Base-by-base conservation (phyloP, 1,140 invertebrate genomes). In the Sesamia nonagrioides region DNA sequence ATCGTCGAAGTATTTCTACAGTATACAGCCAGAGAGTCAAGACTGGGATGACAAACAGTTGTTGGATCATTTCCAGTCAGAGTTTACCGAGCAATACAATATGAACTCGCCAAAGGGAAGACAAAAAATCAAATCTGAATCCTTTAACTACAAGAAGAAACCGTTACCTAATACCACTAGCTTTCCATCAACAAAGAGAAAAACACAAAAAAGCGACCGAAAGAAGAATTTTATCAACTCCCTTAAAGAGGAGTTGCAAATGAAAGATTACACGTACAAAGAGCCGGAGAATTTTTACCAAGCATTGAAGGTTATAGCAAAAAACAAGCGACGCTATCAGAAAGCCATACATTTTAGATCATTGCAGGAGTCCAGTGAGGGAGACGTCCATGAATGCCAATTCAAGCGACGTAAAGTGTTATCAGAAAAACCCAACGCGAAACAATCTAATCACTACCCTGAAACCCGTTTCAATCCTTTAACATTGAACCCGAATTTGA, bases 231-330 rank as follows among this genome's bases (percentile, higher is more conserved):
- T 91, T 13, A 21, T 91, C 1, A 86, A 86, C 33, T 27, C 84
- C 21, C 82, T 92, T 11, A 92, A 90, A 77, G 76, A 88, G 17
- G 73, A 92, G 52, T 37, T 91, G 40, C 63, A 79, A 78, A 76
- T 84, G 6, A 78, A 86, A 6, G 61, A 76, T 2, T 15, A 54
- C 5, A 58, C 17, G 0, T 85, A 79, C 42, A 77, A 88, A 6
- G 87, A 92, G 33, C 89, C 89, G 0, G 37, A 79, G 33, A 92
- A 81, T 50, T 81, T 93, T 37, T 91, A 78, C 27, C 80, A 91
- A 79, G 85, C 91, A 0, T 77, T 93, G 21, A 83, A 75, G 56
- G 71, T 86, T 0, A 88, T 92, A 35, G 89, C 88, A 0, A 82
- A 79, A 52, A 90, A 90, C 52, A 93, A 89, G 74, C 40, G 80